A percentile compares a stretch with the other conserved stretches of the same genome.
Evolutionary conservation across 2,888 invertebrate genomes (phyloP).

Genomic region (Ophonus ardosiacus): DNA sequence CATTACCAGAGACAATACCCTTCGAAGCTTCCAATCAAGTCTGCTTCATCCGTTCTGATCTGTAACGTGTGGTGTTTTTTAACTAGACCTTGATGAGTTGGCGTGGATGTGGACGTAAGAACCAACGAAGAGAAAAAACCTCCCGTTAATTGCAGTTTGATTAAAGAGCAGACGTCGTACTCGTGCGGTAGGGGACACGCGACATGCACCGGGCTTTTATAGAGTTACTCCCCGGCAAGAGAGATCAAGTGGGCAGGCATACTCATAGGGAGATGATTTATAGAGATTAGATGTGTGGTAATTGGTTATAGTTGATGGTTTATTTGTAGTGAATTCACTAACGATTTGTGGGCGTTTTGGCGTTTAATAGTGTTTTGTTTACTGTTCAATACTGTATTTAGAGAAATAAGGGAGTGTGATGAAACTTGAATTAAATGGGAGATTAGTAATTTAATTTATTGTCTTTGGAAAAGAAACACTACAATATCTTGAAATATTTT

Average conservation of each 20-base stretch:
- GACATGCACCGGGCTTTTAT: background rate
- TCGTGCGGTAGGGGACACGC: background rate
- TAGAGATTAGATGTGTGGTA: too few species aligned
- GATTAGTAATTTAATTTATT: too few species aligned
- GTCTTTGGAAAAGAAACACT: too few species aligned
- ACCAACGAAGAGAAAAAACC: conserved; percentile 69
- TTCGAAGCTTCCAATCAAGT: background rate
- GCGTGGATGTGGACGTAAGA: background rate
- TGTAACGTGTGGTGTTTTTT: conserved; percentile 51
- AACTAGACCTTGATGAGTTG: conserved; percentile 53
- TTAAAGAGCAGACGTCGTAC: conserved; percentile 72
- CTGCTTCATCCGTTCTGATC: background rate
- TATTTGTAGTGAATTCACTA: too few species aligned
- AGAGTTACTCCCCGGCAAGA: background rate
- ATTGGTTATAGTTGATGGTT: too few species aligned
- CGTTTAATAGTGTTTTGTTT: too few species aligned
- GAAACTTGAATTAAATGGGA: too few species aligned
- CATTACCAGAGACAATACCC: background rate
- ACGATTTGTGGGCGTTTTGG: too few species aligned
- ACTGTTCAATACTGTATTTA: too few species aligned
- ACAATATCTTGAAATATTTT: too few species aligned
- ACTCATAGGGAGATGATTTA: background rate
- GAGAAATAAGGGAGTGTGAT: too few species aligned
- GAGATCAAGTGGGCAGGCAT: background rate
- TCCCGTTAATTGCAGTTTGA: conserved; percentile 75